Evolutionary conservation across 2,797 vertebrate genomes (phyloP), one percentile per base, ranked within the genome.

Genomic region (Ctenochaetus hawaiiensis): DNA sequence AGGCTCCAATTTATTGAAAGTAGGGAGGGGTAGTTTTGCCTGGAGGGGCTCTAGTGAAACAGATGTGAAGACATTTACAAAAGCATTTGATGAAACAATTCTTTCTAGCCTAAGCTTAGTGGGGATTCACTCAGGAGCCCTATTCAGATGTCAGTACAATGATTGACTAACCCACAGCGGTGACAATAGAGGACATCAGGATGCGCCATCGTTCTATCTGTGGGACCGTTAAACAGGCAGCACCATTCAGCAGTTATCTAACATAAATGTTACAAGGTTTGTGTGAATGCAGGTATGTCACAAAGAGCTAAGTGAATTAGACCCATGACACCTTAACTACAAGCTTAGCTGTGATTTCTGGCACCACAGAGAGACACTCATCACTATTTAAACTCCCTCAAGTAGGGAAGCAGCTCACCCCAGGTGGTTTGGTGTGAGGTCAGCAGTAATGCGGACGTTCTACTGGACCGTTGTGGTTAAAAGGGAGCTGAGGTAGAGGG

Each of bases 281-380:
- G 72, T 20, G 59, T 74, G 65, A 70, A 76, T 58, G 44, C 8
- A n/a, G 52, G 37, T 39, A 45, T 80, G 60, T 72, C 59, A 62
- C 18, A 59, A 23, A 49, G 59, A 67, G 78, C 75, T 82, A 79
- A 85, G 76, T 72, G 71, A 86, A 78, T 82, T 81, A 73, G 69
- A 68, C 66, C 66, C 18, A 20, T 67, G 75, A 67, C 76, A 81
- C 44, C 59, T 76, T 60, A 37, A 58, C 68, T 66, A 64, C 12
- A 37, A 37, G 61, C 76, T 48, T 56, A 44, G 58, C 53, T 17
- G 61, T 75, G 67, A 84, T 62, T 84, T 73, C 76, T 80, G 56
- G 49, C 66, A 23, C 67, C 7, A 7, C 23, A 63, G 58, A 74
- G 30, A 69, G 43, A 49, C 56, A 67, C 43, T 39, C 30, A 30